phyloP scores from a whole-genome alignment of 1,140 invertebrate genomes.

The Ditylenchus dipsaci region DNA sequence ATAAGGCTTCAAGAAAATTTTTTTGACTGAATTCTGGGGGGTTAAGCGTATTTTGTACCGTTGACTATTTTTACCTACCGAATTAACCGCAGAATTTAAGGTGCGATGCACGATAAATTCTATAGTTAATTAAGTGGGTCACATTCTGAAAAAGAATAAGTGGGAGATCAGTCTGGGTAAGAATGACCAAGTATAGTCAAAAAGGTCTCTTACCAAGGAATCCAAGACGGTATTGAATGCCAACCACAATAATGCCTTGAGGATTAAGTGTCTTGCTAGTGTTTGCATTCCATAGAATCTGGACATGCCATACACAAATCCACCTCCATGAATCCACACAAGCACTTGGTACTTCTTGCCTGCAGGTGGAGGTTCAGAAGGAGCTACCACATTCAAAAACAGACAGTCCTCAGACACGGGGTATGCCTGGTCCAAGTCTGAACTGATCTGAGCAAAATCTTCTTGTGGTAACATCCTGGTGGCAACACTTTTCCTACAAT shows the following conservation, averaged over 20 bases:
- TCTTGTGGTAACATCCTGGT: not conserved
- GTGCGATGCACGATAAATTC: no score
- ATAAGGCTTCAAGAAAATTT: no score
- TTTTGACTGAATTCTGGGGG: no score
- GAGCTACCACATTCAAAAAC: slow-evolving; percentile 19
- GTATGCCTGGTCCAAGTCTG: not conserved
- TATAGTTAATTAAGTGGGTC: no score
- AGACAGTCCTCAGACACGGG: slow-evolving; percentile 17
- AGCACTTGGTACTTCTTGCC: not conserved
- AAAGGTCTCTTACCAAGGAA: slow-evolving; percentile 86
- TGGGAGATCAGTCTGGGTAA: no score
- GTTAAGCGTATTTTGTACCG: no score
- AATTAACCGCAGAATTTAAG: no score
- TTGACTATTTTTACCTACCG: no score
- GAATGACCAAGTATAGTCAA: no score
- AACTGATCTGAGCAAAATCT: not conserved
- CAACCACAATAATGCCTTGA: slow-evolving; percentile 72
- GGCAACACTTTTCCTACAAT: not conserved
- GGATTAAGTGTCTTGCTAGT: slow-evolving; percentile 33
- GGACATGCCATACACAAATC: slow-evolving; percentile 11
- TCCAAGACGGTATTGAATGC: slow-evolving; percentile 86
- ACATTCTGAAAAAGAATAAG: no score
- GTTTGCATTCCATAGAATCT: not conserved
- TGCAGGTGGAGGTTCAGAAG: not conserved
- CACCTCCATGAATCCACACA: slow-evolving; percentile 18